Percentiles rank a stretch among this genome's conserved stretches.
Conservation (phyloP, 2,888 invertebrate species). For the Pandemis cinnamomeana region DNA sequence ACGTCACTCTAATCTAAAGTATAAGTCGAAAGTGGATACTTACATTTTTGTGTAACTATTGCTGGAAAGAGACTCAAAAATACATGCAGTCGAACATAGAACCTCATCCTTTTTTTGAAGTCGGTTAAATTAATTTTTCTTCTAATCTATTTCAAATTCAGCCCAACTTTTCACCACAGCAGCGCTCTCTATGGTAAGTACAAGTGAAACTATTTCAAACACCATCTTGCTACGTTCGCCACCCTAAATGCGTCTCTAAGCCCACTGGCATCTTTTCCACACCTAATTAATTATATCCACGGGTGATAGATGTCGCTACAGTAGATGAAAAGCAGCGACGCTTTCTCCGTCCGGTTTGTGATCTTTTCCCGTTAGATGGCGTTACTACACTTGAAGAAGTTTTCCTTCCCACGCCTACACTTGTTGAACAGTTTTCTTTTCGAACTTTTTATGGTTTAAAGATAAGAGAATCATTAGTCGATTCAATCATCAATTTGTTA, state of each 20-base stretch:
- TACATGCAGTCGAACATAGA: too few relatives aligned
- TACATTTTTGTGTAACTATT: too few relatives aligned
- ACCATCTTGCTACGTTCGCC: neutral
- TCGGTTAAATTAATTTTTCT: too few relatives aligned
- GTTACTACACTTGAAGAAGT: neutral
- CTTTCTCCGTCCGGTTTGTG: neutral
- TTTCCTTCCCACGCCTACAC: neutral
- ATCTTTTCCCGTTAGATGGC: conserved; percentile 25
- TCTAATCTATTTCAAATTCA: too few relatives aligned
- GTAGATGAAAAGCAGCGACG: neutral
- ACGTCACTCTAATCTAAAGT: too few relatives aligned
- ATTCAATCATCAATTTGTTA: too few relatives aligned
- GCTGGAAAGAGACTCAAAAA: too few relatives aligned
- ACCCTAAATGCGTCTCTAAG: neutral
- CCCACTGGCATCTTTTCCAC: neutral
- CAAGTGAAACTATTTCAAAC: neutral
- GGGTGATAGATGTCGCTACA: conserved; percentile 30
- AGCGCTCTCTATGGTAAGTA: conserved; percentile 20
- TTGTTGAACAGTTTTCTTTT: neutral
- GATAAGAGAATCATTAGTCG: neutral
- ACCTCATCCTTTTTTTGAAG: too few relatives aligned
- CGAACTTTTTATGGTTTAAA: neutral
- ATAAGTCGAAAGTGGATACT: too few relatives aligned
- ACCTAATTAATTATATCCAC: neutral
- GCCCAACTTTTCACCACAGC: neutral